Evolutionary conservation across 92 coral and sea anemone genomes (phyloP).

Genomic region (Phenganax marumi): DNA sequence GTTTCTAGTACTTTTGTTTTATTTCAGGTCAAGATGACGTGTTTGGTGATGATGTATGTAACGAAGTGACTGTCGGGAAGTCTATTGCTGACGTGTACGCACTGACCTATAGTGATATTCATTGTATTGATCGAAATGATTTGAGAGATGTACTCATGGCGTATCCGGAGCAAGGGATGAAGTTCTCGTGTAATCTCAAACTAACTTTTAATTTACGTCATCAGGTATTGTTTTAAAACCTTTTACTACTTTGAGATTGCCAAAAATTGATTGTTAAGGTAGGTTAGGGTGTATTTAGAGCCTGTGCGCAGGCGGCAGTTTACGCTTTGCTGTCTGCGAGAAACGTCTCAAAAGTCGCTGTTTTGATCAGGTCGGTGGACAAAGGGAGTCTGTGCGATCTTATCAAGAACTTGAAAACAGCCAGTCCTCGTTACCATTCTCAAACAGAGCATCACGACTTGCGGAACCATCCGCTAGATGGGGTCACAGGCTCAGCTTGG

Average conservation of each 20-base stretch:
- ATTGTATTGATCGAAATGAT: slow-evolving; percentile 87
- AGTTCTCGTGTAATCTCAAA: slow-evolving; percentile 75
- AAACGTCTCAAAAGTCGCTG: neutral
- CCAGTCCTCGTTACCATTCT: slow-evolving; percentile 18
- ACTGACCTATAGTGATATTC: slow-evolving; percentile 90
- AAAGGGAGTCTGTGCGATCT: slow-evolving; percentile 10
- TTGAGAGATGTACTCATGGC: slow-evolving; percentile 85
- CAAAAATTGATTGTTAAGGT: neutral
- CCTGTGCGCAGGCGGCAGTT: neutral
- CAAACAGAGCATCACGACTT: slow-evolving; percentile 20
- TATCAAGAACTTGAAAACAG: slow-evolving; percentile 1
- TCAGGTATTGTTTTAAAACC: slow-evolving; percentile 61
- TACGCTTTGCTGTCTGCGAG: neutral
- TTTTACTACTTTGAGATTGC: neutral
- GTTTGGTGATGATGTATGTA: slow-evolving; percentile 90
- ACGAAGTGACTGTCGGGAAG: slow-evolving; percentile 90
- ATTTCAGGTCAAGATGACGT: slow-evolving; percentile 87
- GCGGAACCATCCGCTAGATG: slow-evolving; percentile 1
- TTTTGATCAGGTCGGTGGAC: slow-evolving; percentile 20
- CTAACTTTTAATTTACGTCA: slow-evolving; percentile 85
- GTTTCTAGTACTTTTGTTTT: neutral
- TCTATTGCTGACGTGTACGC: slow-evolving; percentile 97
- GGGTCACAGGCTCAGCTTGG: slow-evolving; percentile 66
- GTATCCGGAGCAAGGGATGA: slow-evolving; percentile 88
- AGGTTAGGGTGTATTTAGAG: no score